phyloP scores from a whole-genome alignment of 1,140 invertebrate genomes.

The Hestina assimilis region DNA sequence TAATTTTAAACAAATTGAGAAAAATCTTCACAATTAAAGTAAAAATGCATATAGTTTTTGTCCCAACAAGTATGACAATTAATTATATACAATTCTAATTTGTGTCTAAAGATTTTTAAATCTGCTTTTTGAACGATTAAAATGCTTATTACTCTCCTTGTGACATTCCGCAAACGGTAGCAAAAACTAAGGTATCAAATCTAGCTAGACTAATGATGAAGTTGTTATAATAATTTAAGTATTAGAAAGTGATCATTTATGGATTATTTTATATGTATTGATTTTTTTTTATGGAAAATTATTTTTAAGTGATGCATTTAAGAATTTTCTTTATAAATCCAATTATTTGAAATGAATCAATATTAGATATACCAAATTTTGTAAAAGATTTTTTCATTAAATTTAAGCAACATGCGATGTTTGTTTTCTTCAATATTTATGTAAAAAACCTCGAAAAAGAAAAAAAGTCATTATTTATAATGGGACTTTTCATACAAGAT shows the following conservation, averaged over 20 bases:
- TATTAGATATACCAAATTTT: conserved; percentile 62
- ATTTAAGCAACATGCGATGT: conserved; percentile 45
- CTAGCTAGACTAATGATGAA: conserved; percentile 23
- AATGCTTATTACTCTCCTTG: background rate
- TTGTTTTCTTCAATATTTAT: conserved; percentile 8
- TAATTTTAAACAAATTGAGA: too few relatives aligned
- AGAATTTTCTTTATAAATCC: conserved; percentile 46
- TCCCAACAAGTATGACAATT: too few relatives aligned
- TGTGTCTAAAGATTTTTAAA: too few relatives aligned
- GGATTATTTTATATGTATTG: conserved; percentile 41
- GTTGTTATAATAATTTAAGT: conserved; percentile 18
- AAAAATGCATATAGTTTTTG: too few relatives aligned
- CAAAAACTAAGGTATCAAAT: conserved; percentile 16
- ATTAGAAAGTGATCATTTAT: conserved; percentile 32
- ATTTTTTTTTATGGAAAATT: conserved; percentile 49
- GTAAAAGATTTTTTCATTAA: conserved; percentile 72
- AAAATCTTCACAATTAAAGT: too few relatives aligned
- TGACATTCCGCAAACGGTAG: conserved; percentile 17
- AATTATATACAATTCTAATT: too few relatives aligned
- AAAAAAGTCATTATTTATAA: too few relatives aligned
- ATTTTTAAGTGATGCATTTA: conserved; percentile 61
- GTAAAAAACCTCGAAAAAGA: too few relatives aligned
- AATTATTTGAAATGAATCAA: conserved; percentile 49
- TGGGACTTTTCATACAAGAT: too few relatives aligned
- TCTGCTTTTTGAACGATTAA: background rate